Evolutionary conservation across 1,140 invertebrate species (phyloP).

Genomic region (Battus philenor): DNA sequence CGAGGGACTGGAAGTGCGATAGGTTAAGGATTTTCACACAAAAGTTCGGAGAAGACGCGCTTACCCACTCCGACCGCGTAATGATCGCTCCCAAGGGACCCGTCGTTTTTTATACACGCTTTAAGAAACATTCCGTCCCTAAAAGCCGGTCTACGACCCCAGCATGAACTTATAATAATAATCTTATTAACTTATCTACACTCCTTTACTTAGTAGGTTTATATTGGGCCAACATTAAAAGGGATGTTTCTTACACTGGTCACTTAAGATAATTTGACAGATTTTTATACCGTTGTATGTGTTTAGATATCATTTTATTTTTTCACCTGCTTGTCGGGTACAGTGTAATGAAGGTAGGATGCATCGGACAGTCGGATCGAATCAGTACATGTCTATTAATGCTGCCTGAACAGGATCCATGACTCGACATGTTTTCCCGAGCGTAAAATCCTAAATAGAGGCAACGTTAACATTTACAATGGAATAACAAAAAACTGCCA

Average conservation of each 20-base stretch:
- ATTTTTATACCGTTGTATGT: constrained; percentile 51
- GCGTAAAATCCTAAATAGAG: constrained; percentile 50
- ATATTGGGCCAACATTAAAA: constrained; percentile 61
- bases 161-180: constrained; percentile 66
- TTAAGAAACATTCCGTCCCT: constrained; percentile 66
- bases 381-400: constrained; percentile 53
- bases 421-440: constrained; percentile 38
- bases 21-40: constrained; percentile 29
- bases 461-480: constrained; percentile 38
- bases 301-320: constrained; percentile 46
- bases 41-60: constrained; percentile 49
- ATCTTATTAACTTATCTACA: constrained; percentile 74
- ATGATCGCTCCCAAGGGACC: constrained; percentile 59
- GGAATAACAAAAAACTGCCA: constrained; percentile 33
- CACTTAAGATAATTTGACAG: constrained; percentile 71
- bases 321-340: constrained; percentile 28
- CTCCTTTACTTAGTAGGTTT: constrained; percentile 71
- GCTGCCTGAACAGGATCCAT: constrained; percentile 21
- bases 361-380: constrained; percentile 49
- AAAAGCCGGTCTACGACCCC: constrained; percentile 61
- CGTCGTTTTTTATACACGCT: constrained; percentile 70
- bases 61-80: constrained; percentile 54
- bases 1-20: constrained; percentile 21
- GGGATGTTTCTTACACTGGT: constrained; percentile 50
- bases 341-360: constrained; percentile 41